These are phyloP conservation scores for Dendronephthya gigantea DNA, from an alignment of 64 coral and sea anemone genomes.

Conservation along the genomic window DNA sequence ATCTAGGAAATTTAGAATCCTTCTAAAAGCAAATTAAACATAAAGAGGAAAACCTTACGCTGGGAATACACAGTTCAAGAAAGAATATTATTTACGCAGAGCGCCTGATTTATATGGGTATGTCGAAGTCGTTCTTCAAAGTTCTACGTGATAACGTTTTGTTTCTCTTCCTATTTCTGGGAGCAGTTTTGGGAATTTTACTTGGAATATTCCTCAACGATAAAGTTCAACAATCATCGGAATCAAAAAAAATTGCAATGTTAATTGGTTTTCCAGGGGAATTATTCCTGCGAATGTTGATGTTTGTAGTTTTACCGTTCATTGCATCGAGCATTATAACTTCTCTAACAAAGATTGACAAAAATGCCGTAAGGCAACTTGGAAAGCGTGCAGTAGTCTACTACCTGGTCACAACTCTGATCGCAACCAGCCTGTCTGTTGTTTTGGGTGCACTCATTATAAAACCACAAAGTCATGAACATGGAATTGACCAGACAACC, in stretches of 20 bases:
- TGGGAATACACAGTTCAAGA: too few relatives aligned
- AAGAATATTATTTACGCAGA: too few relatives aligned
- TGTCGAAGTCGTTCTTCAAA: background rate
- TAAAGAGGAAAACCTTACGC: too few relatives aligned
- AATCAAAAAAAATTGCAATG: background rate
- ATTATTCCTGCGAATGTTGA: background rate
- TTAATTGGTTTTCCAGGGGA: background rate
- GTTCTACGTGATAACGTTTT: background rate
- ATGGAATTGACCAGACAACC: background rate
- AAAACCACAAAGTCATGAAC: background rate
- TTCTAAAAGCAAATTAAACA: too few relatives aligned
- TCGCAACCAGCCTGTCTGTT: background rate
- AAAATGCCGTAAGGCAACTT: background rate
- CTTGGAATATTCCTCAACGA: background rate
- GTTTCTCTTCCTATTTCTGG: background rate
- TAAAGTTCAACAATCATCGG: background rate
- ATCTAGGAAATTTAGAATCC: too few relatives aligned
- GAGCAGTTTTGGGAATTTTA: background rate
- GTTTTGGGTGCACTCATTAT: background rate
- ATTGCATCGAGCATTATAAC: background rate
- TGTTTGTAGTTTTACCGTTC: background rate
- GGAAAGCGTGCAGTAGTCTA: background rate
- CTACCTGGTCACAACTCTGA: background rate
- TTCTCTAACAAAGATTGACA: background rate
- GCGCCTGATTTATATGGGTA: too few relatives aligned